These are phyloP conservation scores for Pristiophorus japonicus DNA, from an alignment of 2,113 vertebrate species.

Conservation along the genomic window DNA sequence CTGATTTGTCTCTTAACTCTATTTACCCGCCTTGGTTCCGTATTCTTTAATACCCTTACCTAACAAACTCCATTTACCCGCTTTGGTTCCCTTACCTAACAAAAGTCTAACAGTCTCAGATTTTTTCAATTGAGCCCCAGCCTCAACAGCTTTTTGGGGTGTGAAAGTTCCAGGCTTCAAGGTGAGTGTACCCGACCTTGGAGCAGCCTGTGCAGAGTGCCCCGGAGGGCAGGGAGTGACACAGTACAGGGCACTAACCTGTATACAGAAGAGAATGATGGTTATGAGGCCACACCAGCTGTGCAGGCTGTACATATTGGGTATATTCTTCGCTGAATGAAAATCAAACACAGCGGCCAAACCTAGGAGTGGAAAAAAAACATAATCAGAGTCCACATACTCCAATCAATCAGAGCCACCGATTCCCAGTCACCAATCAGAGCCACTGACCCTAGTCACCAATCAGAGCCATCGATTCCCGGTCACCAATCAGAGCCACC, in stretches of 20 bases:
- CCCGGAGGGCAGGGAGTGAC: background rate
- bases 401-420: background rate
- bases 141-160: background rate
- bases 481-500: background rate
- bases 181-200: background rate
- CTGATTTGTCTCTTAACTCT: background rate
- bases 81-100: background rate
- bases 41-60: background rate
- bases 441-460: background rate
- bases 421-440: background rate
- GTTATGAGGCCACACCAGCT: constrained; percentile 80
- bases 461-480: background rate
- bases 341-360: constrained; percentile 75
- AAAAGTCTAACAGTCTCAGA: background rate
- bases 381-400: background rate
- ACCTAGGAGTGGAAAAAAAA: constrained; percentile 47
- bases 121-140: background rate
- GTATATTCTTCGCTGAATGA: constrained; percentile 57
- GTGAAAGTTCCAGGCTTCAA: background rate
- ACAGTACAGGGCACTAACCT: constrained; percentile 58
- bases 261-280: constrained; percentile 66
- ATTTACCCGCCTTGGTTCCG: background rate
- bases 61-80: background rate
- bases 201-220: background rate
- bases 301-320: constrained; percentile 83